phyloP scores from a whole-genome alignment of 2,797 vertebrate genomes.

The Acanthiza pusilla region DNA sequence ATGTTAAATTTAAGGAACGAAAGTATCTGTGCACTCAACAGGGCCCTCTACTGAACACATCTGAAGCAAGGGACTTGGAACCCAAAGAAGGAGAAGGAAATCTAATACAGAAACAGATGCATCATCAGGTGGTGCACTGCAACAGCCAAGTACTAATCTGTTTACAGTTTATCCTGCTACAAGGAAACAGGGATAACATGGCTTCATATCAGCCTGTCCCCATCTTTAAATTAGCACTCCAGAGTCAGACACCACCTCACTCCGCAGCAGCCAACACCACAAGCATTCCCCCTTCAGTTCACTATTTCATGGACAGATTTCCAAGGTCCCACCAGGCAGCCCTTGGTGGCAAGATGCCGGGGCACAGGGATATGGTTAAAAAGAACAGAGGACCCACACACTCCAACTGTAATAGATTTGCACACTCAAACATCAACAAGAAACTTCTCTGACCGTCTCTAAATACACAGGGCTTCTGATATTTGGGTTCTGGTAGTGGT shows the following conservation, averaged over 20 bases:
- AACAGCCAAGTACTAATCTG: not conserved
- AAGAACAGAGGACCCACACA: not conserved
- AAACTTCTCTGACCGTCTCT: not conserved
- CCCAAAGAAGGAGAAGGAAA: not conserved
- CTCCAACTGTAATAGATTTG: not conserved
- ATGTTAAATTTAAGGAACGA: not conserved
- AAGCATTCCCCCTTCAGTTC: not conserved
- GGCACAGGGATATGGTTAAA: not conserved
- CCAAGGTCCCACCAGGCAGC: not conserved
- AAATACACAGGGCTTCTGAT: rapidly evolving
- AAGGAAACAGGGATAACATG: not conserved
- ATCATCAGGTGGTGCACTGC: not conserved
- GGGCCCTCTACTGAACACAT: not conserved
- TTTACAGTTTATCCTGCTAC: not conserved
- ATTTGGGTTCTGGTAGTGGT: not conserved
- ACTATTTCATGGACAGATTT: not conserved
- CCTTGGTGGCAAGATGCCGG: rapidly evolving
- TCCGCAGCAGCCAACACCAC: not conserved
- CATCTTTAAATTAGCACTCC: not conserved
- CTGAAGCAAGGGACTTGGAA: not conserved
- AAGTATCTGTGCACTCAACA: not conserved
- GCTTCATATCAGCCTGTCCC: not conserved
- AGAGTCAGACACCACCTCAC: not conserved
- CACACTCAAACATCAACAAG: not conserved
- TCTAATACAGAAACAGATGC: not conserved